Evolutionary conservation across 2,797 vertebrate genomes (phyloP).

Genomic region (Danio jaintianensis): DNA sequence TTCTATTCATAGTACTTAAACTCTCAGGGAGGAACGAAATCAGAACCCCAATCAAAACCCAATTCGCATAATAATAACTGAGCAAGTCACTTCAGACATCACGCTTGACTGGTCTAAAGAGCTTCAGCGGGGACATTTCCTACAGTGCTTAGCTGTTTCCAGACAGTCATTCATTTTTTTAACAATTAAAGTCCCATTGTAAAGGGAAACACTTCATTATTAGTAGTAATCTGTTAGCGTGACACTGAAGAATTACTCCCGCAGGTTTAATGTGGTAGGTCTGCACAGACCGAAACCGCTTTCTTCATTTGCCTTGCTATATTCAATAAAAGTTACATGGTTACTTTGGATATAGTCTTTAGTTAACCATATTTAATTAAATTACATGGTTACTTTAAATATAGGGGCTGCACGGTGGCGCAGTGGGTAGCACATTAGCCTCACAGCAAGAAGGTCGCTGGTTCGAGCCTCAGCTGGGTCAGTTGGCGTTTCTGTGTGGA

Average conservation of each 20-base stretch:
- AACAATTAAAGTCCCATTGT: constrained; percentile 5
- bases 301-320: constrained; percentile 6
- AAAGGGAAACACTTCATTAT: not conserved
- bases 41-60: constrained; percentile 60
- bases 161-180: constrained; percentile 23
- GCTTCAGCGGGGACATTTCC: constrained; percentile 20
- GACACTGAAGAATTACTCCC: not conserved
- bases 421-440: too few relatives aligned
- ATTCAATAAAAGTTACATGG: constrained; percentile 38
- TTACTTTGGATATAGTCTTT: not conserved
- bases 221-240: not conserved
- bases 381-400: too few relatives aligned
- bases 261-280: not conserved
- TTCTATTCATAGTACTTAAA: constrained; percentile 57
- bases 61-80: constrained; percentile 65
- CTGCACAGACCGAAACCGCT: not conserved
- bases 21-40: constrained; percentile 48
- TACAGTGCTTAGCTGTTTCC: constrained; percentile 3
- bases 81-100: constrained; percentile 63
- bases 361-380: too few relatives aligned
- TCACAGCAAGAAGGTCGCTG: too few relatives aligned
- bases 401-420: too few relatives aligned
- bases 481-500: too few relatives aligned
- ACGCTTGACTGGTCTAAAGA: constrained; percentile 38
- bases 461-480: too few relatives aligned